Base-by-base conservation (phyloP, 2,797 vertebrate species). In the Antennarius maculatus region DNA sequence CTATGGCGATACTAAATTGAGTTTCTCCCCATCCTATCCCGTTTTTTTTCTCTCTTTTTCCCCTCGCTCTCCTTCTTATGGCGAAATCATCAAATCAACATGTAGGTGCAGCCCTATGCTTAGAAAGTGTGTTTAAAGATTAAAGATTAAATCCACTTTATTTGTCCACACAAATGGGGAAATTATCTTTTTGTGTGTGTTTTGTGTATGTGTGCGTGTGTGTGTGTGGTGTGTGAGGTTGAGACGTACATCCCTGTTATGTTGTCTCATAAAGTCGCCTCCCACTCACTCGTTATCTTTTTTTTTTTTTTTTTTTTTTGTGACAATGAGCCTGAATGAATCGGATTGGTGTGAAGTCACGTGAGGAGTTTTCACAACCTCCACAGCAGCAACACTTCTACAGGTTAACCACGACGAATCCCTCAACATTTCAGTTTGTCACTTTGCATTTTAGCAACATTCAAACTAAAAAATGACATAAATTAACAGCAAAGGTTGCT, bases 1-100 rank as follows among this genome's bases (percentile, higher is more conserved):
- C 86, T 69, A 83, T 87, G 75, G 85, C 5, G 46, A 89, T 69
- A 39, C 51, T 45, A 77, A 77, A 82, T 69, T 54, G 58, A 69
- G 68, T 62, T 56, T 48, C 49, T 61, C 31, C 55, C 54, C 34
- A 49, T 46, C 51, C 17, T 27, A 50, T 23, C 9, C 17, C 5
- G 4, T 5, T 6, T 23, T 27, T 4, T 23, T 2, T 14, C 15
- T 49, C 34, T 50, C 4, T 43, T 8, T n/a, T 29, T 18, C 23
- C 6, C 12, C 43, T 55, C 28, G 47, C 16, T 50, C 37, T 69
- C 27, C 6, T 28, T 46, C 61, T 70, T 42, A 58, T 58, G 65
- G 76, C 72, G 81, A 67, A 69, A 70, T 77, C 73, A 73, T 81
- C 74, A 82, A 83, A 85, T 85, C 81, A 77, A 42, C 85, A 63